Evolutionary conservation across 2,888 invertebrate species (phyloP), one percentile per base, ranked within the genome.

Genomic region (Mechanitis messenoides): DNA sequence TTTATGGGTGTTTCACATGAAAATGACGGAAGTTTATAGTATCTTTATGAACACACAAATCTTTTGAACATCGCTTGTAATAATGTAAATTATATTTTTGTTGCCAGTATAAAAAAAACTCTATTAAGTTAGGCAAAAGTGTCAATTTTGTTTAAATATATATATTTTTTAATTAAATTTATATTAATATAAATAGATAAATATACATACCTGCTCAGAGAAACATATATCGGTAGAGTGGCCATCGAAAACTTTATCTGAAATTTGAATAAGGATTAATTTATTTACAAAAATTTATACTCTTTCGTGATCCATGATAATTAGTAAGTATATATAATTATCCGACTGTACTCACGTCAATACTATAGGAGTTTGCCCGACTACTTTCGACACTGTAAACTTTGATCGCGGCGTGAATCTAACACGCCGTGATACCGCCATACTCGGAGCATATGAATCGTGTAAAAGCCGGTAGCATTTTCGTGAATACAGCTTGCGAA

Each of bases 151-250:
- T 50, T 3, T 50, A 42, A 3, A 42, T 42, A 11, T 42, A 42
- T 3, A 7, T 42, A 9, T 35, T 35, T 35, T 5, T 35, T 35
- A 35, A 12, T 33, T 38, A n/a, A 9, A 35, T n/a, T 35, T n/a
- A n/a, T 45, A 33, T 33, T 46, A 33, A 28, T 33, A 56, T 12
- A 56, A 33, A 46, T 46, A 45, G 6, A 54, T 33, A 31, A 33
- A 33, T 33, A 54, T 31, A 28, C 63, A 77, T 76, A 87, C 87
- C 86, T 87, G 83, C 82, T 87, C 3, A 88, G 69, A 11, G 87
- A 88, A 0, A 88, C 86, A 69, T 78, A 87, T 53, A 88, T 87
- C 31, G 87, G 87, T 50, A 88, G 74, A 20, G 87, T 88, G 12
- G 87, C 87, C 87, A 88, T 85, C 76, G 28, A 45, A 58, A 54